Evolutionary conservation across 35 echinoderm and acorn worm genomes (phyloP).

Genomic region (Ophiothrix spiculata): DNA sequence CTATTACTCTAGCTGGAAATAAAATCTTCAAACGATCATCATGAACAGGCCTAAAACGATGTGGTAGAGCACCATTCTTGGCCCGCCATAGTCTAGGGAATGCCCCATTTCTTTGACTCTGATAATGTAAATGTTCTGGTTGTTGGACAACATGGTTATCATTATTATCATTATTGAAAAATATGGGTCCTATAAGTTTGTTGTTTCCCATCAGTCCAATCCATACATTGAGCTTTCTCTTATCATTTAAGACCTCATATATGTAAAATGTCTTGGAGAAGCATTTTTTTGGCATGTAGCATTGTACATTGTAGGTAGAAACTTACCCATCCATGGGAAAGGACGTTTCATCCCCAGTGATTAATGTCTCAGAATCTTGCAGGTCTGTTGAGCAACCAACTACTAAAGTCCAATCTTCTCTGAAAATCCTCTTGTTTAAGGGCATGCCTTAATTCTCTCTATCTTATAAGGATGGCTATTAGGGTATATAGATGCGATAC

Average conservation of each 20-base stretch:
- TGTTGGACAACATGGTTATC: conserved; percentile 7
- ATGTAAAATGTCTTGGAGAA: not conserved
- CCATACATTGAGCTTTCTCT: not conserved
- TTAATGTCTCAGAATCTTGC: not conserved
- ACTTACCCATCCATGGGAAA: conserved; percentile 31
- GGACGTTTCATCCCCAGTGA: conserved; percentile 4
- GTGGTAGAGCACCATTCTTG: conserved; percentile 24
- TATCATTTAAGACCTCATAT: not conserved
- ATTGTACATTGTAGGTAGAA: not conserved
- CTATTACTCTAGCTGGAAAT: conserved; percentile 5
- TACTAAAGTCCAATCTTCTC: not conserved
- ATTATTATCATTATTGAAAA: conserved; percentile 7
- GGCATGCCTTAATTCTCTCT: not conserved
- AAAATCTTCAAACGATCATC: not conserved
- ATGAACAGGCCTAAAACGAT: not conserved
- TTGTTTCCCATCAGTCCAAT: conserved; percentile 16
- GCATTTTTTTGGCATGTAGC: not conserved
- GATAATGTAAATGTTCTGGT: not conserved
- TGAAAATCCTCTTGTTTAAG: not conserved
- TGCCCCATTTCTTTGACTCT: not conserved
- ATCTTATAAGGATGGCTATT: not conserved
- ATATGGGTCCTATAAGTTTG: not conserved
- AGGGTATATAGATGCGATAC: not conserved
- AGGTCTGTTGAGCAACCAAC: not conserved
- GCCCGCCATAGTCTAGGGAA: conserved; percentile 17